phyloP scores from a whole-genome alignment of 2,888 invertebrate genomes.

The Phrixothrix hirtus region DNA sequence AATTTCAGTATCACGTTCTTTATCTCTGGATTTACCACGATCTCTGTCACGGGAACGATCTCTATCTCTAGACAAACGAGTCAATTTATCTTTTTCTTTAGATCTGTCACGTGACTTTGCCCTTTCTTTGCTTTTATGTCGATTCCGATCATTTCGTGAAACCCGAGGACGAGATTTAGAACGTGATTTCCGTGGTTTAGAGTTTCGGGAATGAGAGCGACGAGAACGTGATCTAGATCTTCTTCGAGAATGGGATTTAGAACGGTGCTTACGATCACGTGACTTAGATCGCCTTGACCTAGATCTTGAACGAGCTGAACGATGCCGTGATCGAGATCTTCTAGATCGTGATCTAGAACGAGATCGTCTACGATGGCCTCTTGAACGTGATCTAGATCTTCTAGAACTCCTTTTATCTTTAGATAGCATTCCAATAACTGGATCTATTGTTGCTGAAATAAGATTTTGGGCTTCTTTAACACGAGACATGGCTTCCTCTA shows the following conservation, averaged over 20 bases:
- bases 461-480: constrained; percentile 95
- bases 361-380: constrained; percentile 56
- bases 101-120: constrained; percentile 38
- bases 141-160: constrained; percentile 36
- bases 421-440: constrained; percentile 83
- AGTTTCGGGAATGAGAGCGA: constrained; percentile 51
- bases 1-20: constrained; percentile 46
- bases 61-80: constrained; percentile 45
- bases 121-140: constrained; percentile 45
- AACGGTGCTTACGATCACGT: constrained; percentile 56
- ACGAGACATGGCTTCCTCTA: constrained; percentile 95
- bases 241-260: constrained; percentile 60
- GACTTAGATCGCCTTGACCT: constrained; percentile 64
- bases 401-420: constrained; percentile 75
- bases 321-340: constrained; percentile 62
- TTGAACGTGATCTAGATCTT: constrained; percentile 51
- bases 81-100: constrained; percentile 38
- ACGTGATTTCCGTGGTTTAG: constrained; percentile 52
- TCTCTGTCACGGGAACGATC: constrained; percentile 52
- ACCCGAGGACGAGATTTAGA: constrained; percentile 55
- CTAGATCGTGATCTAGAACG: constrained; percentile 69
- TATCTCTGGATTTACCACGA: constrained; percentile 49
- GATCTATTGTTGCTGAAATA: constrained; percentile 92
- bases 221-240: constrained; percentile 47
- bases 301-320: constrained; percentile 61